Evolutionary conservation across 2,888 invertebrate genomes (phyloP), one percentile per base, ranked within the genome.

Genomic region (Caenorhabditis zanzibari): DNA sequence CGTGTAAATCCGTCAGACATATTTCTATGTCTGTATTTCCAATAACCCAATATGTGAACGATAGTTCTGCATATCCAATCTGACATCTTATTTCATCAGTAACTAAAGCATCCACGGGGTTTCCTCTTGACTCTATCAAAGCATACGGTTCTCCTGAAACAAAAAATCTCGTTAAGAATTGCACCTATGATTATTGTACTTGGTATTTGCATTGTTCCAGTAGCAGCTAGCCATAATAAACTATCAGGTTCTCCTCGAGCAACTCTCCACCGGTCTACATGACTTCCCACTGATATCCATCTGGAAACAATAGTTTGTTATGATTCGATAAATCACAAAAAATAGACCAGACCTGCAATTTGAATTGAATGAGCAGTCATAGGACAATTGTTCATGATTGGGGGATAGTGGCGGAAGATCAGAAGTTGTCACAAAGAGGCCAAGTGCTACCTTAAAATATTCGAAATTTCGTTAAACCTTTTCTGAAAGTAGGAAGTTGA

Each of bases 151-250:
- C 90, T 38, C 86, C 90, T 89, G 56, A 24, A 38, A 4, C 0
- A 35, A 49, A 4, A 41, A 69, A 56, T 56, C 24, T 28, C 12
- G 28, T 12, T 16, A 22, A 16, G 19, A 38, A 38, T 47, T 22
- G 49, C 35, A 4, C 6, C 19, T 16, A 2, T 28, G 16, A 35
- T 9, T 59, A 47, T 35, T 58, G 59, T 38, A 87, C 89, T 77
- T 38, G 91, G 91, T 52, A 90, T 80, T 77, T 89, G 88, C 89
- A 90, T 90, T 12, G 91, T 91, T 38, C 91, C 91, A 22, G 91
- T 91, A n/a, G 91, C 91, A 12, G 91, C 91, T 49, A 91, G 61
- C 91, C 91, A 91, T 41, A 91, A 81, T 12, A 91, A 72, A 64
- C 88, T 86, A 58, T 91, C 91, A 7, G 91, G 91, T 69, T 91